Base-by-base conservation (phyloP, 2,888 invertebrate species). In the Diarsia brunnea region DNA sequence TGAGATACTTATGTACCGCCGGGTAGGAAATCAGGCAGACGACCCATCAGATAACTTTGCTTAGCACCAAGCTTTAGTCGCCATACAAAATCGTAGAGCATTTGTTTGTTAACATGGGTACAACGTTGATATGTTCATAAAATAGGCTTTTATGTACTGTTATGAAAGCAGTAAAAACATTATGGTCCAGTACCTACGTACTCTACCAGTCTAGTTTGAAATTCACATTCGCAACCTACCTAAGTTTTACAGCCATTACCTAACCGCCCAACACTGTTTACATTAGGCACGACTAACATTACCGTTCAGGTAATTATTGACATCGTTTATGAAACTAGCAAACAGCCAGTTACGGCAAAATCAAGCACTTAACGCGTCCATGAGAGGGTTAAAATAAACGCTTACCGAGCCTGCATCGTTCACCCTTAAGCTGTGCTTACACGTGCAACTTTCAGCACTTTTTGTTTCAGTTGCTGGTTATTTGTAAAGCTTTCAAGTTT, bases 351-450 rank as follows among this genome's bases (percentile, higher is more conserved):
- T 60, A 53, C 14, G 58, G 58, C 38, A 66, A 73, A 75, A 70
- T 78, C 70, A 73, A 71, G 71, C 61, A 82, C 73, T 75, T 65
- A 71, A 60, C 65, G 67, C 55, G 10, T 64, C 3, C 63, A 74
- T 51, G 24, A 68, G 67, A 79, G 74, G 68, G 73, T 68, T 79
- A 61, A 60, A 79, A 65, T 74, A 73, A 75, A 49, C 74, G 75
- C 53, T 76, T 45, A 65, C 55, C 31, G 31, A 58, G 55, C 27
- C 73, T 47, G n/a, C 43, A 60, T n/a, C 12, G 53, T 65, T 76
- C 51, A 74, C 78, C 73, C 64, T 74, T 75, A 61, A 64, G 63
- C 43, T 51, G 21, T 12, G 38, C 27, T 53, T 43, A 63, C 49
- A 80, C 7, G 11, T 38, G 5, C 3, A 51, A 4, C 45, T 71